Conservation (phyloP, 2,888 invertebrate species). For the Synergus gifuensis region DNA sequence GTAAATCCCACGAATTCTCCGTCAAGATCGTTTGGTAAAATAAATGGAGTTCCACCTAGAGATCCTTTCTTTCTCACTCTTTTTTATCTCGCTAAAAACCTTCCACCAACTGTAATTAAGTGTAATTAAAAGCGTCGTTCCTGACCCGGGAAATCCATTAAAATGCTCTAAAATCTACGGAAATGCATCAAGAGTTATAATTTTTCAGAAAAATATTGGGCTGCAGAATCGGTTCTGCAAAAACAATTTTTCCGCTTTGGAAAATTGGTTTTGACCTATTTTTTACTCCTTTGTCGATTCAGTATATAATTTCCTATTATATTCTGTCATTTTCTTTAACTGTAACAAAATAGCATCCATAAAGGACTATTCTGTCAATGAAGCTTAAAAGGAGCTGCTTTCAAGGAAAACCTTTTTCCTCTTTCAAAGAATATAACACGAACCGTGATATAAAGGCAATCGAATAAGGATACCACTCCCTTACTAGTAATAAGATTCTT, state of each 20-base stretch:
- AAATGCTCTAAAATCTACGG: background rate
- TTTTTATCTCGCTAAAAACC: conserved; percentile 11
- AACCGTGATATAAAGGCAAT: background rate
- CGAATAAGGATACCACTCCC: background rate
- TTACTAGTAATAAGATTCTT: background rate
- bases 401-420: background rate
- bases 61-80: background rate
- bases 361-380: background rate
- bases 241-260: background rate
- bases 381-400: background rate
- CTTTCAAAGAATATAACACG: background rate
- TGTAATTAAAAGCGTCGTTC: conserved; percentile 13
- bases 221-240: background rate
- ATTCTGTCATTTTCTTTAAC: background rate
- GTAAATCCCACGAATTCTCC: conserved; percentile 41
- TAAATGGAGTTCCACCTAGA: conserved; percentile 30
- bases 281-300: background rate
- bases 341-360: background rate
- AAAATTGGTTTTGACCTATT: background rate
- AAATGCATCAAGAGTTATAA: background rate
- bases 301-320: background rate
- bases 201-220: background rate
- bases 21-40: conserved; percentile 39
- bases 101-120: conserved; percentile 10
- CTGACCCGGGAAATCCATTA: background rate